Evolutionary conservation across 2,888 invertebrate genomes (phyloP).

Genomic region (Orthonevra nobilis): DNA sequence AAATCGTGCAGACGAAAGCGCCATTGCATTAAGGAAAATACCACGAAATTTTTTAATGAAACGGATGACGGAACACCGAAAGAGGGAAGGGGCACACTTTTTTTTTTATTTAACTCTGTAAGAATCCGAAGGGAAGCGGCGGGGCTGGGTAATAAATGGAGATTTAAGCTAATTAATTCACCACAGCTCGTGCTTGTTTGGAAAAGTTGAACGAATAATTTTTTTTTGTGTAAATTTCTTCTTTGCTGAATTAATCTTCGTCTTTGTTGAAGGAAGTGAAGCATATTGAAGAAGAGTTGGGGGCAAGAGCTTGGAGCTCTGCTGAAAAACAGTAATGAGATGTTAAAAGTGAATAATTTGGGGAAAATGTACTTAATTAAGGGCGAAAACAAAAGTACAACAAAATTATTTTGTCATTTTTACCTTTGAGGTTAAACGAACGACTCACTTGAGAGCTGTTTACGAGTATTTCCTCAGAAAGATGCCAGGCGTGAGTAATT

Average conservation of each 20-base stretch:
- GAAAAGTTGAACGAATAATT: conserved; percentile 53
- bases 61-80: conserved; percentile 45
- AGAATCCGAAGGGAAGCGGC: conserved; percentile 3
- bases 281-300: neutral
- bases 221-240: neutral
- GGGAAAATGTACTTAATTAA: conserved; percentile 7
- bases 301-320: neutral
- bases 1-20: conserved; percentile 46
- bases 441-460: too few relatives aligned
- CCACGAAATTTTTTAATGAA: conserved; percentile 38
- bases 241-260: conserved; percentile 49
- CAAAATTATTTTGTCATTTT: neutral
- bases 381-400: neutral
- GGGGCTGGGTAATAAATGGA: conserved; percentile 15
- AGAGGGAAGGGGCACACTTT: too few relatives aligned
- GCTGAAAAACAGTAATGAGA: conserved; percentile 1
- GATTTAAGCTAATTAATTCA: conserved; percentile 67
- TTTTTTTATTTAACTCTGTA: conserved; percentile 58
- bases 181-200: conserved; percentile 16
- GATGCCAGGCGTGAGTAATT: too few relatives aligned
- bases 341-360: conserved; percentile 12
- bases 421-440: conserved; percentile 3
- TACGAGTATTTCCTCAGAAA: too few relatives aligned
- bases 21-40: conserved; percentile 61
- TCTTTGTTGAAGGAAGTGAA: neutral